A percentile compares a stretch with the other conserved stretches of the same genome.
phyloP scores from a whole-genome alignment of 2,797 vertebrate genomes.

The Anas bernieri region DNA sequence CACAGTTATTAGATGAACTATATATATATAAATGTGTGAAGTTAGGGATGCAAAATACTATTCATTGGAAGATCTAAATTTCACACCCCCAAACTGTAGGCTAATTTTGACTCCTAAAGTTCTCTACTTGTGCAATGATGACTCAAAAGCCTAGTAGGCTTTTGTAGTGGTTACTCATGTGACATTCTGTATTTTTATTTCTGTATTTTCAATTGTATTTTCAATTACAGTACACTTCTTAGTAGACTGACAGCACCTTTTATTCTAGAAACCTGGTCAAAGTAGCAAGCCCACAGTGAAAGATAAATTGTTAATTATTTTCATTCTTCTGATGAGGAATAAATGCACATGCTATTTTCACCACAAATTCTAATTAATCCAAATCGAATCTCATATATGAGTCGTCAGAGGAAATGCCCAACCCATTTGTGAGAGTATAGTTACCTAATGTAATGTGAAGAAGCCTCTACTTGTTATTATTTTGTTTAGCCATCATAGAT shows the following conservation, averaged over 20 bases:
- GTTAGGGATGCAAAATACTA: background rate
- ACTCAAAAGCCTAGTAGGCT: background rate
- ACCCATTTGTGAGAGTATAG: conserved; percentile 50
- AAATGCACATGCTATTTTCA: background rate
- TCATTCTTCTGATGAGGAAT: conserved; percentile 31
- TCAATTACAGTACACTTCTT: background rate
- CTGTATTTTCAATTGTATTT: background rate
- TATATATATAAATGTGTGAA: background rate
- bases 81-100: background rate
- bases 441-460: conserved; percentile 36
- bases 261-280: background rate
- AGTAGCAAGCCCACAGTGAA: background rate
- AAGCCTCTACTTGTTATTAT: conserved; percentile 73
- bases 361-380: conserved; percentile 42
- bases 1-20: background rate
- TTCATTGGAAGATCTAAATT: background rate
- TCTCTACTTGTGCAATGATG: background rate
- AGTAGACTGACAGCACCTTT: background rate
- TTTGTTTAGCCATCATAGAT: conserved; percentile 66
- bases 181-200: background rate
- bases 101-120: background rate
- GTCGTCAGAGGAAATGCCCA: conserved; percentile 53
- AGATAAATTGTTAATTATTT: conserved; percentile 5
- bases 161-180: background rate
- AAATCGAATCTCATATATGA: conserved; percentile 29